Conservation (phyloP, 2,888 invertebrate genomes). For the Apodemia mormo region DNA sequence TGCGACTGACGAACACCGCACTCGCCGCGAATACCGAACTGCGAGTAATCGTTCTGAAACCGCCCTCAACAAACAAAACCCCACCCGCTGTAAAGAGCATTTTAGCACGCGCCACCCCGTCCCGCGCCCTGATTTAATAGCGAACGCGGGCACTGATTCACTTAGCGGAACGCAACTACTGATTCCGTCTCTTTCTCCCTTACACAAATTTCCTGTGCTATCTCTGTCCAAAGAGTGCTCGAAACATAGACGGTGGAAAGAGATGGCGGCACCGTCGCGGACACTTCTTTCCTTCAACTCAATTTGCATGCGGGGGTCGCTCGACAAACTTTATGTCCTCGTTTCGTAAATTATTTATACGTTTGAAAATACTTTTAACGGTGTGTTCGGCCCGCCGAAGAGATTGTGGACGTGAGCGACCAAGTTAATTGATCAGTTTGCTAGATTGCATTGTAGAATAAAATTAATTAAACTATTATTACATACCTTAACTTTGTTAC, state of each 20-base stretch:
- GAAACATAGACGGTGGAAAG: constrained; percentile 52
- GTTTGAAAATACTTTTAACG: constrained; percentile 80
- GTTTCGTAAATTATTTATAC: constrained; percentile 80
- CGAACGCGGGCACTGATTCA: constrained; percentile 81
- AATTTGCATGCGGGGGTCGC: constrained; percentile 80
- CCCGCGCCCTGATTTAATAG: constrained; percentile 80
- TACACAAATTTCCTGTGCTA: constrained; percentile 42
- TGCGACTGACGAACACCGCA: constrained; percentile 50
- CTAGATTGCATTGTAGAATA: constrained; percentile 51
- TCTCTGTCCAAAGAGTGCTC: constrained; percentile 47
- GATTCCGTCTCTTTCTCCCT: constrained; percentile 65
- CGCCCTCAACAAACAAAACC: constrained; percentile 80
- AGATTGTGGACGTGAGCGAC: constrained; percentile 60
- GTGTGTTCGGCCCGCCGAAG: constrained; percentile 63
- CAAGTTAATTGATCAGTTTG: constrained; percentile 70
- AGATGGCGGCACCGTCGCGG: constrained; percentile 62
- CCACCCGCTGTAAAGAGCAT: constrained; percentile 78
- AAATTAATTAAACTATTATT: background rate
- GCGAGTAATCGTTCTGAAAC: constrained; percentile 69
- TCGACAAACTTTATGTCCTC: constrained; percentile 80
- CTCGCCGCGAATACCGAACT: constrained; percentile 46
- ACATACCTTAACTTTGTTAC: background rate
- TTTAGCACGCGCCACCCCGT: constrained; percentile 72
- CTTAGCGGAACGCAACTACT: constrained; percentile 78
- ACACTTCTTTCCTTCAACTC: constrained; percentile 77